Base-by-base conservation (phyloP, 2,797 vertebrate genomes). In the Fundulus diaphanus region DNA sequence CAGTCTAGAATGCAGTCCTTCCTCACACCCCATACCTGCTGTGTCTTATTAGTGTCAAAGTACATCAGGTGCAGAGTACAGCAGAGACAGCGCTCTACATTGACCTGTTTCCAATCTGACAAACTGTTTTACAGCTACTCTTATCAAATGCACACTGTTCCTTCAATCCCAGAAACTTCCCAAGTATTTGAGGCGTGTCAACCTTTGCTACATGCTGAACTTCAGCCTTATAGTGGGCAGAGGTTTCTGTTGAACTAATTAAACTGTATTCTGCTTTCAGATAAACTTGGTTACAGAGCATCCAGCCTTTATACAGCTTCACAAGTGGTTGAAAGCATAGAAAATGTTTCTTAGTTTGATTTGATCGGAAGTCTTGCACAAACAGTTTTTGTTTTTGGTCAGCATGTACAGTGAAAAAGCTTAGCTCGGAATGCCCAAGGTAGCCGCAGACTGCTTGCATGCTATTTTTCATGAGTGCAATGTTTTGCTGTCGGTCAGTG, bases 21-120 rank as follows among this genome's bases (percentile, higher is more conserved):
- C 27, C 72, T 75, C 42, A 12, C 83, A 54, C 66, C 52, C 56
- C 27, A 48, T 44, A 71, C 70, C 2, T 73, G 75, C 65, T 80
- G 73, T 7, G 15, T 31, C 68, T 73, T 75, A 78, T 87, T 79
- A 61, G 79, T 82, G 85, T 82, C 88, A 88, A 91, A 90, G 89
- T 89, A 69, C 89, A 79, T 24, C 1, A 68, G 72, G 83, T 85
- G 3, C 79, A 85, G 83, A 79, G 79, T 68, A 18, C 72, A 76
- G 35, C 44, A 44, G 40, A 82, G 84, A 86, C 15, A 7, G 9
- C 24, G 44, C 70, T n/a, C 70, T 56, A 27, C 49, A n/a, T 27
- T 73, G 65, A 46, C 2, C 27, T 73, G 33, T 79, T 77, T 77
- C 72, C 40, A 24, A 71, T 42, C 27, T 78, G 73, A 82, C 80